Evolutionary conservation across 1,140 invertebrate genomes (phyloP).

Genomic region (Eueides isabella): DNA sequence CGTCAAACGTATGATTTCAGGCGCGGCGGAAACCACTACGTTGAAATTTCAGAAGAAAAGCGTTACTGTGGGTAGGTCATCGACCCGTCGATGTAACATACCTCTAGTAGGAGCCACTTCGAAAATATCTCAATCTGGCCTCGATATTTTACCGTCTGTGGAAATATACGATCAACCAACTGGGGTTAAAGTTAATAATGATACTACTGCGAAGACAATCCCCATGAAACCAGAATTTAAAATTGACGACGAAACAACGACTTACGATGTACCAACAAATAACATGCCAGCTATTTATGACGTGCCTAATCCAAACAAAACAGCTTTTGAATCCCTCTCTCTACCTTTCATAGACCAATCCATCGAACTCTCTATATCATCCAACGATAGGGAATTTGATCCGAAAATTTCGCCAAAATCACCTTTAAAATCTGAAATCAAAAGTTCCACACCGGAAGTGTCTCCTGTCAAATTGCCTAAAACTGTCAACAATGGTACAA

Average conservation of each 20-base stretch:
- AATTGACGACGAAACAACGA: conserved; percentile 62
- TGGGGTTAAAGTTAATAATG: conserved; percentile 50
- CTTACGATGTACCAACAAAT: conserved; percentile 73
- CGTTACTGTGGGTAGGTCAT: conserved; percentile 64
- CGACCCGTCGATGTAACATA: conserved; percentile 73
- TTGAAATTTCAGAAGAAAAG: conserved; percentile 78
- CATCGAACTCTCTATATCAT: conserved; percentile 71
- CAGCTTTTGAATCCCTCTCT: conserved; percentile 70
- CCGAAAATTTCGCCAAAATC: conserved; percentile 73
- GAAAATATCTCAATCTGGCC: conserved; percentile 80
- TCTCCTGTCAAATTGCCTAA: conserved; percentile 66
- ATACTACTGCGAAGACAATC: conserved; percentile 50
- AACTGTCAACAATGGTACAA: conserved; percentile 55
- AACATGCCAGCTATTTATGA: conserved; percentile 67
- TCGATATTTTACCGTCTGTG: conserved; percentile 74
- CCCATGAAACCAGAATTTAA: conserved; percentile 63
- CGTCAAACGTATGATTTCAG: conserved; percentile 83
- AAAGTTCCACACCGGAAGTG: conserved; percentile 48
- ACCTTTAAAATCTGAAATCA: conserved; percentile 56
- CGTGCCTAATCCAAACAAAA: conserved; percentile 72
- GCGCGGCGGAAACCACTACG: conserved; percentile 79
- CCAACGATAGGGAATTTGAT: conserved; percentile 78
- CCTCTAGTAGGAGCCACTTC: conserved; percentile 78
- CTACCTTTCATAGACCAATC: conserved; percentile 77
- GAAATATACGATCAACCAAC: conserved; percentile 78